Conservation (phyloP, 2,113 vertebrate genomes). For the Nothobranchius furzeri region DNA sequence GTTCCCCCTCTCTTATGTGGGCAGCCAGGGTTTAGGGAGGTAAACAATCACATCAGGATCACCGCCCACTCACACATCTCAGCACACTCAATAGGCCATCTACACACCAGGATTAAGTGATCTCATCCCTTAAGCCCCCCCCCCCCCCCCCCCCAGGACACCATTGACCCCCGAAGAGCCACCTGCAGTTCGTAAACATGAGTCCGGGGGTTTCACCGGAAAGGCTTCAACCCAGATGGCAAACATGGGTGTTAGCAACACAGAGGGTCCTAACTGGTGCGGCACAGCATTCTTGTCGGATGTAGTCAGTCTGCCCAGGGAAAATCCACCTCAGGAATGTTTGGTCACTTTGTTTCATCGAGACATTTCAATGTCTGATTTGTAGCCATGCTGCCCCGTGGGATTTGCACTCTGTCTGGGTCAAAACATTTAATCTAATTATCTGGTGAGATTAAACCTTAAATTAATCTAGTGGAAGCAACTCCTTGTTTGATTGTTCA, state of each 20-base stretch:
- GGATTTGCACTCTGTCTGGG: too few species aligned
- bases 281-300: constrained; percentile 52
- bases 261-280: constrained; percentile 9
- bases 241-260: constrained; percentile 31
- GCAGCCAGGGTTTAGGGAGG: constrained; percentile 21
- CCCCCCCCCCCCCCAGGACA: constrained; percentile 39
- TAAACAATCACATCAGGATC: constrained; percentile 62
- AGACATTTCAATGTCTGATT: too few species aligned
- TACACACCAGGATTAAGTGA: constrained; percentile 57
- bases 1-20: constrained; percentile 52
- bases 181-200: constrained; percentile 67
- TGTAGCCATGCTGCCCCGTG: too few species aligned
- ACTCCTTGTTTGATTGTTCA: too few species aligned
- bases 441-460: too few species aligned
- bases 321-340: constrained; percentile 52
- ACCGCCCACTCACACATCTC: constrained; percentile 18
- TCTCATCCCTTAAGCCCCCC: constrained; percentile 53
- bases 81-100: constrained; percentile 23
- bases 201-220: constrained; percentile 28
- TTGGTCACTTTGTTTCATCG: too few species aligned
- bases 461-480: too few species aligned
- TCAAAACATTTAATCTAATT: too few species aligned
- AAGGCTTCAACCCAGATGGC: constrained; percentile 45
- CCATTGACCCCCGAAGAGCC: constrained; percentile 52
- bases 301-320: constrained; percentile 51